Evolutionary conservation across 2,888 invertebrate species (phyloP).

Genomic region (Ochropleura leucogaster): DNA sequence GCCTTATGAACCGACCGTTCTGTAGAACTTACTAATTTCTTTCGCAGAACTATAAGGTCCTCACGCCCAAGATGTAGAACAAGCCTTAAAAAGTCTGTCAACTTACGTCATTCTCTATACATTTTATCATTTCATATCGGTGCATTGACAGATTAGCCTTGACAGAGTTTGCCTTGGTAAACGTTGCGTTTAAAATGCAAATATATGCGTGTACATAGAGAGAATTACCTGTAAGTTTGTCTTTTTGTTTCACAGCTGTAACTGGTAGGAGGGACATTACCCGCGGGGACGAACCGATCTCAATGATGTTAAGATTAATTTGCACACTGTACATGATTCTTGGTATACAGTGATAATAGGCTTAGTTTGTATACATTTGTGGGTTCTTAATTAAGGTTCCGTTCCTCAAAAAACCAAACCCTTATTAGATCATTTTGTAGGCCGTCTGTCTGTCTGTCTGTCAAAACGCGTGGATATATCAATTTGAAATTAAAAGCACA

Average conservation of each 20-base stretch:
- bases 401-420: no score
- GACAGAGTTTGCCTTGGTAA: constrained; percentile 38
- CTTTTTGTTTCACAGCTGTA: constrained; percentile 38
- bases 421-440: no score
- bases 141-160: constrained; percentile 58
- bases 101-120: constrained; percentile 20
- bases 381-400: neutral
- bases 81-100: neutral
- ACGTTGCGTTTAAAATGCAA: constrained; percentile 54
- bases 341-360: constrained; percentile 16
- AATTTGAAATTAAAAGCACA: no score
- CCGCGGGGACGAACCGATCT: constrained; percentile 64
- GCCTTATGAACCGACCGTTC: constrained; percentile 17
- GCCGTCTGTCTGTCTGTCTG: no score
- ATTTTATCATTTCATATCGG: constrained; percentile 27
- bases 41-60: constrained; percentile 9
- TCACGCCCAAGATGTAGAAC: neutral
- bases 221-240: constrained; percentile 47
- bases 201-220: constrained; percentile 55
- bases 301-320: constrained; percentile 49
- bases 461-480: no score
- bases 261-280: constrained; percentile 51
- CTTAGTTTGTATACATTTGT: constrained; percentile 9
- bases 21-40: constrained; percentile 5
- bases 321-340: constrained; percentile 40